Conservation (phyloP, 2,113 vertebrate species). For the Alexandromys fortis region DNA sequence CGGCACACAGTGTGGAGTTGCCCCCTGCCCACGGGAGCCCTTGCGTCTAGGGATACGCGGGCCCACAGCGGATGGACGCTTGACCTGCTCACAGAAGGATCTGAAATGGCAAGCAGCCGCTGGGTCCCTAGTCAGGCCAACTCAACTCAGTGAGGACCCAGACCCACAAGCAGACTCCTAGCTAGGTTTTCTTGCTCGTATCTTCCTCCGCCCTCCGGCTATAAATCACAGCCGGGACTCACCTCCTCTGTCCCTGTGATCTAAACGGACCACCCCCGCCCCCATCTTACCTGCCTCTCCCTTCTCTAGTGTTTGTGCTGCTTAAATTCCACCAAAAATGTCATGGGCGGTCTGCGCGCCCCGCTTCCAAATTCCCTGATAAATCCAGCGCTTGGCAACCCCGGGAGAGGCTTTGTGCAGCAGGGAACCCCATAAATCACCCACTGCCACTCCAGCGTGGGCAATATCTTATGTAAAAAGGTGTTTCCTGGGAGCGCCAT, state of each 20-base stretch:
- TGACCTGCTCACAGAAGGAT: neutral
- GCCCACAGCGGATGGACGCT: rapidly evolving
- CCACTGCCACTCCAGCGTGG: constrained; percentile 75
- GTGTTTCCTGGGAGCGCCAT: constrained; percentile 84
- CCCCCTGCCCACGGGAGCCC: neutral
- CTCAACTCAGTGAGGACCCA: neutral
- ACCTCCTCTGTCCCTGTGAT: neutral
- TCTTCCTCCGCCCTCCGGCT: neutral
- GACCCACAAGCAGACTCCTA: neutral
- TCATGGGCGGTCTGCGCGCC: neutral
- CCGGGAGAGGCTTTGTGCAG: constrained; percentile 80
- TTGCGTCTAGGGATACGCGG: neutral
- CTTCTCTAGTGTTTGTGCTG: constrained; percentile 46
- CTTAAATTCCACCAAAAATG: constrained; percentile 40
- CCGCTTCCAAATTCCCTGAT: constrained; percentile 47
- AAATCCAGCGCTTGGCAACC: constrained; percentile 67
- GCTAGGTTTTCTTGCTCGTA: neutral
- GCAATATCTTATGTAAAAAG: constrained; percentile 88
- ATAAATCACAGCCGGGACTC: rapidly evolving
- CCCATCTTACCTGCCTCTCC: neutral
- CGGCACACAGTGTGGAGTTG: neutral
- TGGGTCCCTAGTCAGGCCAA: no score
- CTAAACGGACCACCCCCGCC: rapidly evolving
- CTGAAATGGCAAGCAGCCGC: neutral
- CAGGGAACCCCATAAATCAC: constrained; percentile 87